Evolutionary conservation across 1,140 invertebrate genomes (phyloP).

Genomic region (Drosophila eugracilis): DNA sequence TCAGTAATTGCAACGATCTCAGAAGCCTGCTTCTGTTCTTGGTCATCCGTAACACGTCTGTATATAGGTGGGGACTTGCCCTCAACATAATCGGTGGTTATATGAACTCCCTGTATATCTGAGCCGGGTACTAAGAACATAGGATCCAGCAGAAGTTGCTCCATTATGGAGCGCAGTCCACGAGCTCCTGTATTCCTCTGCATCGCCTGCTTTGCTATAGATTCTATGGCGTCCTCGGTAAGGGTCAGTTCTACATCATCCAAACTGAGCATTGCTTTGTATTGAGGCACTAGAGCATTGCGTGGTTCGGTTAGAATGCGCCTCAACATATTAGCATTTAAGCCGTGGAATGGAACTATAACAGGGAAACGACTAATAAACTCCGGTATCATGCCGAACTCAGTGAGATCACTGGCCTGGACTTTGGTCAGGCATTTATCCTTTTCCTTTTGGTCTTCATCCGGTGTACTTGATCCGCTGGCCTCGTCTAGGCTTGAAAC

Average conservation of each 20-base stretch:
- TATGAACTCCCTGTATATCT: conserved; percentile 94
- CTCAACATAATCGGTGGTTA: conserved; percentile 92
- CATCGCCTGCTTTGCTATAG: conserved; percentile 95
- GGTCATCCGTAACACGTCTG: conserved; percentile 41
- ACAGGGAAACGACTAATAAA: conserved; percentile 98
- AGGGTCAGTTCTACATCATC: conserved; percentile 95
- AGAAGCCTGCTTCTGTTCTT: conserved; percentile 8
- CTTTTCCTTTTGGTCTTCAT: conserved; percentile 89
- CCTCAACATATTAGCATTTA: conserved; percentile 95
- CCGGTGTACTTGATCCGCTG: conserved; percentile 86
- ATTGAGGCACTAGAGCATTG: conserved; percentile 94
- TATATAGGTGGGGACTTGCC: conserved; percentile 84
- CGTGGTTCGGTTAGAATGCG: conserved; percentile 98
- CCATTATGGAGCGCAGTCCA: conserved; percentile 97
- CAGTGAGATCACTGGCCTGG: conserved; percentile 98
- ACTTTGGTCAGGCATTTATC: conserved; percentile 93
- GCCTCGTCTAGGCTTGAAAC: conserved; percentile 94
- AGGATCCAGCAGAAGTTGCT: conserved; percentile 95
- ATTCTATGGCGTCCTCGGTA: conserved; percentile 93
- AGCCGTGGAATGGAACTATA: conserved; percentile 97
- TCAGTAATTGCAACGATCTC: neutral
- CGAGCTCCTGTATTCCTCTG: conserved; percentile 98
- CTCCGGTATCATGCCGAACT: conserved; percentile 99
- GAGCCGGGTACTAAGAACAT: conserved; percentile 99
- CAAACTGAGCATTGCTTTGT: conserved; percentile 88